These are phyloP conservation scores for Vicugna pacos DNA, from an alignment of 2,113 vertebrate species.

Conservation along the genomic window DNA sequence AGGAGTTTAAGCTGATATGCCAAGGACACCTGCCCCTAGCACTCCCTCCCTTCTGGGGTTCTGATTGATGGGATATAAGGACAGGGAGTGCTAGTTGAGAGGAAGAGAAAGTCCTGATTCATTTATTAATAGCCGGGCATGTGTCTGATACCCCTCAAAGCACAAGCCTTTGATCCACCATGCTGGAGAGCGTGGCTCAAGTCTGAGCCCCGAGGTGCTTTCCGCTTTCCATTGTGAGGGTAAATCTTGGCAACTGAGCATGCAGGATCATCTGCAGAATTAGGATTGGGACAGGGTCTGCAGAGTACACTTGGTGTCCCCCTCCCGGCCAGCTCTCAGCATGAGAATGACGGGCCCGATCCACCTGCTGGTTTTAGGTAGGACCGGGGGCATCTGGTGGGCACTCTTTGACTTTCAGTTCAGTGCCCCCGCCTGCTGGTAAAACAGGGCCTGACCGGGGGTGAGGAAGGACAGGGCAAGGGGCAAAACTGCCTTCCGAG, in stretches of 20 bases:
- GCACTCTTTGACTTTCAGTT: not conserved
- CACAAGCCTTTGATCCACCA: not conserved
- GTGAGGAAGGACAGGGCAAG: not conserved
- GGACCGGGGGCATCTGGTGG: not conserved
- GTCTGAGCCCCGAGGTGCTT: not conserved
- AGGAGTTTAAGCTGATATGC: not conserved
- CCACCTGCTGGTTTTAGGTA: not conserved
- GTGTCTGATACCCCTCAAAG: not conserved
- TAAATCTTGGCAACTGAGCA: not conserved
- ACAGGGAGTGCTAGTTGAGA: not conserved
- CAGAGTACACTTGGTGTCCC: too few species aligned
- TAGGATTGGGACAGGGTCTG: not conserved
- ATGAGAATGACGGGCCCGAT: rapidly evolving
- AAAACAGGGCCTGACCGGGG: not conserved
- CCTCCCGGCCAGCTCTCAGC: not conserved
- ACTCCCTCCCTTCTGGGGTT: not conserved
- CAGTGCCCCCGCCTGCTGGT: not conserved
- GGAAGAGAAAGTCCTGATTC: not conserved
- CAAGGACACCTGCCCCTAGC: not conserved
- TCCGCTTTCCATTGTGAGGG: too few species aligned
- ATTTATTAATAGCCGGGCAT: not conserved
- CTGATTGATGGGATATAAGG: not conserved
- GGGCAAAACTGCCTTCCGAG: not conserved
- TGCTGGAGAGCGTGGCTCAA: not conserved
- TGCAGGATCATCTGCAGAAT: not conserved